Evolutionary conservation across 2,113 vertebrate species (phyloP), one percentile per base, ranked within the genome.

Genomic region (Callospermophilus lateralis): DNA sequence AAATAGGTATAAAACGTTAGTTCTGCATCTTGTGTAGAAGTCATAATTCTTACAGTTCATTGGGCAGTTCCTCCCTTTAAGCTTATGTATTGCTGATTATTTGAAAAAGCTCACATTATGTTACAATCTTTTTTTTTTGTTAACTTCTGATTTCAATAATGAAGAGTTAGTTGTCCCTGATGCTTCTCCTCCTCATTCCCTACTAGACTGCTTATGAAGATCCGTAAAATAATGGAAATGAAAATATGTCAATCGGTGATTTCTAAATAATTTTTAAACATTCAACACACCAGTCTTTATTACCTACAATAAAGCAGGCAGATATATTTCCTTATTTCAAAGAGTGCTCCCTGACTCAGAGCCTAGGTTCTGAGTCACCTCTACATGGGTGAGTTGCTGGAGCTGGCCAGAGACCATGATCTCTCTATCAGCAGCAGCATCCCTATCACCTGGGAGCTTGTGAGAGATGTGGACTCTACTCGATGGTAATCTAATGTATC

Each of bases 1-100:
- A 97, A 94, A 96, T 91, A 93, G n/a, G 37, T 95, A 84, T 77
- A 84, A 90, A 93, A 97, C 53, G 67, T 72, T 74, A 95, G 83
- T 94, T 84, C 94, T 95, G 9, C 30, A 48, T 94, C 42, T 65
- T 81, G 37, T 94, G 67, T 13, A 45, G 88, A 70, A 73, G 67
- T 83, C 45, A 78, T 96, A 95, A 80, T 98, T 94, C 70, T 94
- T 91, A 86, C 19, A 79, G 86, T 70, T 95, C 92, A 26, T 67
- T 26, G 7, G 30, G 19, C 6, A 87, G 45, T 12, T 72, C 6
- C 28, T 92, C 28, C 19, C 87, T 90, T 88, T 74, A 28, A 90
- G 7, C 15, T 61, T 86, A 61, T 95, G 91, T 74, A 85, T 28
- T 84, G 73, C 88, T 85, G 22, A 34, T 51, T 45, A 72, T 90